phyloP scores from a whole-genome alignment of 2,797 vertebrate species.

The Momotus momota region DNA sequence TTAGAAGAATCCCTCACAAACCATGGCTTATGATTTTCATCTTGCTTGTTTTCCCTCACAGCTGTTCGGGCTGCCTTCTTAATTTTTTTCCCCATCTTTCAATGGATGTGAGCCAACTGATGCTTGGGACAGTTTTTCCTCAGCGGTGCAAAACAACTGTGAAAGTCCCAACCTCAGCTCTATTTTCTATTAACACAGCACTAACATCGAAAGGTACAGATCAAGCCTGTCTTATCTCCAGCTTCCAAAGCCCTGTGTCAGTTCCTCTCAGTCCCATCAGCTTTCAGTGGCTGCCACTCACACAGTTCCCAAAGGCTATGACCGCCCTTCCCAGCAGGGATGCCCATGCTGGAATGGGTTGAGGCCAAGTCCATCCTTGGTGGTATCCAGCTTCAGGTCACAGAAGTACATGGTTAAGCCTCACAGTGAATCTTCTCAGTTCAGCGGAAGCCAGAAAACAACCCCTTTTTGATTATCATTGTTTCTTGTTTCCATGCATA shows the following conservation, averaged over 20 bases:
- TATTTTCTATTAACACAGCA: background rate
- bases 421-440: background rate
- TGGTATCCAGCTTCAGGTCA: background rate
- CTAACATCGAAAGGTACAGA: background rate
- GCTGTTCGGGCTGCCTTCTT: background rate
- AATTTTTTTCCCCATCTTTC: background rate
- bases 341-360: background rate
- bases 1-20: background rate
- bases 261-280: background rate
- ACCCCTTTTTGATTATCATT: accelerated
- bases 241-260: background rate
- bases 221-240: background rate
- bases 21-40: background rate
- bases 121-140: background rate
- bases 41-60: background rate
- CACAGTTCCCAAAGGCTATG: accelerated
- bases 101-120: background rate
- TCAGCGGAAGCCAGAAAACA: background rate
- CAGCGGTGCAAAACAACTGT: background rate
- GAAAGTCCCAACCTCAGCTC: background rate
- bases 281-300: accelerated
- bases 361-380: accelerated
- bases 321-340: background rate
- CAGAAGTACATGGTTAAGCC: background rate
- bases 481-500: accelerated